phyloP scores from a whole-genome alignment of 2,888 invertebrate species.

The Conchocele bisecta region DNA sequence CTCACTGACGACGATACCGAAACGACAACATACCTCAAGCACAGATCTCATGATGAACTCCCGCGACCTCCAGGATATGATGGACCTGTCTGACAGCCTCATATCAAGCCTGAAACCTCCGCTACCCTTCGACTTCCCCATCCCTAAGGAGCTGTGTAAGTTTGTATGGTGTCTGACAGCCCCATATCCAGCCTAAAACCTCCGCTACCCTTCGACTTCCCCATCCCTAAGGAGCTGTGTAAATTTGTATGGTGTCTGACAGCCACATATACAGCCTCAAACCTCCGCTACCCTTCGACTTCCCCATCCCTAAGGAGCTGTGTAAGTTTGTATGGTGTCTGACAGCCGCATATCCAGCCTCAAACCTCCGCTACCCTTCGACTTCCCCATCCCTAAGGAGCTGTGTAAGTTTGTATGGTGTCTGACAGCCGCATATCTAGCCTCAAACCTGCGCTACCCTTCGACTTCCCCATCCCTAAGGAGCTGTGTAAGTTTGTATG shows the following conservation, averaged over 20 bases:
- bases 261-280: conserved; percentile 83
- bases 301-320: too few relatives aligned
- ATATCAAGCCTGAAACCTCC: conserved; percentile 86
- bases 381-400: conserved; percentile 98
- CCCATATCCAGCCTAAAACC: too few relatives aligned
- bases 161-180: conserved; percentile 11
- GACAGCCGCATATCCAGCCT: too few relatives aligned
- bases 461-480: too few relatives aligned
- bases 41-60: conserved; percentile 68
- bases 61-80: conserved; percentile 78
- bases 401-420: conserved; percentile 87
- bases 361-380: too few relatives aligned
- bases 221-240: conserved; percentile 98
- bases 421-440: too few relatives aligned
- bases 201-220: conserved; percentile 98
- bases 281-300: too few relatives aligned
- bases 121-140: conserved; percentile 98
- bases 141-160: conserved; percentile 97
- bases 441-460: too few relatives aligned
- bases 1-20: conserved; percentile 21
- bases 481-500: too few relatives aligned
- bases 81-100: conserved; percentile 83
- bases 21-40: conserved; percentile 61
- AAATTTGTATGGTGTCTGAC: conserved; percentile 82
- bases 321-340: too few relatives aligned